Evolutionary conservation across 2,797 vertebrate species (phyloP), one percentile per base, ranked within the genome.

Genomic region (Chiloscyllium punctatum): DNA sequence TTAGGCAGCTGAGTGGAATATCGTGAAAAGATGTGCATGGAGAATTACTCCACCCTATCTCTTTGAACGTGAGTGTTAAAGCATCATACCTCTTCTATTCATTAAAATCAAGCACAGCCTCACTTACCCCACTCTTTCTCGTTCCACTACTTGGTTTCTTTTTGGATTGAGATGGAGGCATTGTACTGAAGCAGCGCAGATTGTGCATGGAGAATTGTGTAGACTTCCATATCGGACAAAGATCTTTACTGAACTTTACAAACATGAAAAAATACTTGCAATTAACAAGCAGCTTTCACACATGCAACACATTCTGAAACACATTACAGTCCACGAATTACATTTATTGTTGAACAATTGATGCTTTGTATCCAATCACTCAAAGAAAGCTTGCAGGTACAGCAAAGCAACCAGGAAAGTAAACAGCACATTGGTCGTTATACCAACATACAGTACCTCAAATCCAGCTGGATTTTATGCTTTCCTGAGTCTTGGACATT

Each of bases 81-180:
- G 33, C 30, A 5, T 33, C 53, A 90, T 92, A 68, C 21, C 90
- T 42, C 66, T 13, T 42, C 69, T 69, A 68, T 68, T 69, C 66
- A 69, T 25, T 21, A 42, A 69, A 23, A 92, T 42, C 42, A 69
- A 42, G 21, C 42, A 25, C 82, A 15, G 27, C 53, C 15, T 21
- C 23, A 88, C 97, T 96, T 96, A 98, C 98, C 96, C 98, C 98
- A 48, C 77, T 94, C 42, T 96, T 97, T 95, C 96, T 96, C 82
- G 95, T 97, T 0, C 96, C n/a, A 33, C 33, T n/a, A 13, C 27
- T 69, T 30, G 42, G 33, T 11, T 96, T 96, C 0, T 91, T 77
- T n/a, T 71, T 79, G 8, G 97, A 96, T 11, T 96, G 74, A 0
- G 97, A 96, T 33, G 97, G 97, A 95, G 97, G 97, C 7, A 96